phyloP scores from a whole-genome alignment of 2,888 invertebrate genomes.

The Agrotis exclamationis region DNA sequence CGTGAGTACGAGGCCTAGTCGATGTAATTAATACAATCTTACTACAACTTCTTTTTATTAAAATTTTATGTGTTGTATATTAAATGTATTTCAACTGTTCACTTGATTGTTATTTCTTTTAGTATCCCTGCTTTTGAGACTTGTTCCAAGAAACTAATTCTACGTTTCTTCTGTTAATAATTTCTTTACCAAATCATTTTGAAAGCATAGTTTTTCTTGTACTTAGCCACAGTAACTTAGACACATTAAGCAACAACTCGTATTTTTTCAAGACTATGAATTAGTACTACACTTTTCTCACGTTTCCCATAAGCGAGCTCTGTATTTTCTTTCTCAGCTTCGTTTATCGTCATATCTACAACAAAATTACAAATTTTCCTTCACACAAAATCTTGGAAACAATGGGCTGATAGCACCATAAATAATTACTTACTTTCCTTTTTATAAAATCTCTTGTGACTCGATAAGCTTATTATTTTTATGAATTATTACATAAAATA shows the following conservation, averaged over 20 bases:
- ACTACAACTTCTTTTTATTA: background rate
- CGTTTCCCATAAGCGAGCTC: constrained; percentile 7
- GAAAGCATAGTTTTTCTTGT: background rate
- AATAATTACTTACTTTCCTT: constrained; percentile 51
- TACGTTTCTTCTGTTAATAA: background rate
- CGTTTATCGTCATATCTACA: constrained; percentile 48
- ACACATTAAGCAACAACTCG: no score
- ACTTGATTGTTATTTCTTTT: background rate
- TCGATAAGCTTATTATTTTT: constrained; percentile 45
- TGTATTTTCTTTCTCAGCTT: constrained; percentile 47
- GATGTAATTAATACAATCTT: background rate
- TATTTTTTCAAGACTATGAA: constrained; percentile 11
- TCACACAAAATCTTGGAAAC: constrained; percentile 42
- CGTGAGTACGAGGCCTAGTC: no score
- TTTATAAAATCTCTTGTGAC: constrained; percentile 33
- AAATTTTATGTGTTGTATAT: constrained; percentile 8
- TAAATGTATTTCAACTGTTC: constrained; percentile 12
- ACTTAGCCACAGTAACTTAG: constrained; percentile 11
- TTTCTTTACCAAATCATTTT: background rate
- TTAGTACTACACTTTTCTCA: constrained; percentile 30
- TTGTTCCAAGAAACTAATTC: background rate
- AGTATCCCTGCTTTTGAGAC: background rate
- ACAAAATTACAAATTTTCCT: constrained; percentile 46
- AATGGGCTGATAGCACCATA: constrained; percentile 41
- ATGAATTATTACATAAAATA: constrained; percentile 34